A percentile compares a stretch with the other conserved stretches of the same genome.
Conservation (phyloP, 1,140 invertebrate genomes). For the Chironomus tepperi region DNA sequence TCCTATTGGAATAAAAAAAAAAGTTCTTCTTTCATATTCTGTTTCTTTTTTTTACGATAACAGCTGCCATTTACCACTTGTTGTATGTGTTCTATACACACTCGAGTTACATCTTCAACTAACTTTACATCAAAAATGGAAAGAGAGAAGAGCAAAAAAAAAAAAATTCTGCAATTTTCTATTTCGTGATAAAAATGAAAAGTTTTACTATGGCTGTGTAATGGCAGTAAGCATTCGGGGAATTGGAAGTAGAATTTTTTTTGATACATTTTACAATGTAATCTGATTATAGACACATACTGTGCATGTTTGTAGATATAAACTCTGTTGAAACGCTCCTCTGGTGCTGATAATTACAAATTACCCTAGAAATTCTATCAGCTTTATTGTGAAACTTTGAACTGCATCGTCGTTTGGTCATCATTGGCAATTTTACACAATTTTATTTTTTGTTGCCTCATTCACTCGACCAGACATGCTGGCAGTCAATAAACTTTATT, state of each 20-base stretch:
- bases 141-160: too few species aligned
- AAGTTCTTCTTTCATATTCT: neutral
- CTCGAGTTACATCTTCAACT: too few species aligned
- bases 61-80: neutral
- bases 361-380: too few species aligned
- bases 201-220: neutral
- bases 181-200: slow-evolving; percentile 2
- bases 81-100: neutral
- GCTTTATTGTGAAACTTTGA: too few species aligned
- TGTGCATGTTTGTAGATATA: too few species aligned
- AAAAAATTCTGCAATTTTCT: neutral
- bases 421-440: too few species aligned
- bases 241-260: neutral
- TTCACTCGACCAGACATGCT: neutral
- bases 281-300: neutral
- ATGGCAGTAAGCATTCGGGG: neutral
- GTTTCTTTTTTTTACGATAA: neutral
- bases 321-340: too few species aligned
- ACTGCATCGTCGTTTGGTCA: too few species aligned
- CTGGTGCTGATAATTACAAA: too few species aligned
- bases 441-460: too few species aligned
- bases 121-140: too few species aligned
- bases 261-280: neutral
- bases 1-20: neutral
- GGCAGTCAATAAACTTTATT: neutral